Percentiles rank a stretch among this genome's conserved stretches.
These are phyloP conservation scores for Crotalus tigris DNA, from an alignment of 2,113 vertebrate species.

Conservation along the genomic window DNA sequence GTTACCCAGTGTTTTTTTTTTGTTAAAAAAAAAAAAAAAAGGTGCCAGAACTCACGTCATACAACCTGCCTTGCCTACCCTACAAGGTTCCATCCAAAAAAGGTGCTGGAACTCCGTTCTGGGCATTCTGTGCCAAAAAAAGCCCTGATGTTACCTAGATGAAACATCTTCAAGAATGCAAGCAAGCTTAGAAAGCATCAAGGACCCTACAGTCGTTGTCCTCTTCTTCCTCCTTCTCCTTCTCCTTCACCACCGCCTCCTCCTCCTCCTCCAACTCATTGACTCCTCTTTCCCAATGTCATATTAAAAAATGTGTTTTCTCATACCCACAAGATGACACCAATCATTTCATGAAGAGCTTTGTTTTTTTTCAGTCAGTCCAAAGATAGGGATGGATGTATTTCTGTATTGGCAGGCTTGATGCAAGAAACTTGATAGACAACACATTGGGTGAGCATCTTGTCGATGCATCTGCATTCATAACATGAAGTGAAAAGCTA, in stretches of 20 bases:
- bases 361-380: neutral
- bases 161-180: too few species aligned
- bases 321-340: neutral
- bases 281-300: neutral
- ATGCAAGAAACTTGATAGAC: conserved; percentile 28
- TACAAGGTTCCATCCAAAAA: too few species aligned
- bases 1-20: neutral
- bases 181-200: too few species aligned
- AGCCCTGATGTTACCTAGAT: neutral
- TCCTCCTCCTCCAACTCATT: neutral
- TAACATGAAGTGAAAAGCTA: conserved; percentile 25
- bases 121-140: too few species aligned
- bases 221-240: too few species aligned
- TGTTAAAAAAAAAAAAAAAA: too few species aligned
- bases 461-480: conserved; percentile 40
- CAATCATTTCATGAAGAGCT: neutral
- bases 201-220: too few species aligned
- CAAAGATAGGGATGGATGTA: conserved; percentile 38
- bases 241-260: too few species aligned
- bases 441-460: conserved; percentile 36
- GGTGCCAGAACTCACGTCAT: too few species aligned
- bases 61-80: too few species aligned
- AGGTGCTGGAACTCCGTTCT: too few species aligned
- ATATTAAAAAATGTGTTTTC: neutral
- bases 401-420: neutral